A percentile compares a stretch with the other conserved stretches of the same genome.
Conservation (phyloP, 2,113 vertebrate genomes). For the Chaenocephalus aceratus region DNA sequence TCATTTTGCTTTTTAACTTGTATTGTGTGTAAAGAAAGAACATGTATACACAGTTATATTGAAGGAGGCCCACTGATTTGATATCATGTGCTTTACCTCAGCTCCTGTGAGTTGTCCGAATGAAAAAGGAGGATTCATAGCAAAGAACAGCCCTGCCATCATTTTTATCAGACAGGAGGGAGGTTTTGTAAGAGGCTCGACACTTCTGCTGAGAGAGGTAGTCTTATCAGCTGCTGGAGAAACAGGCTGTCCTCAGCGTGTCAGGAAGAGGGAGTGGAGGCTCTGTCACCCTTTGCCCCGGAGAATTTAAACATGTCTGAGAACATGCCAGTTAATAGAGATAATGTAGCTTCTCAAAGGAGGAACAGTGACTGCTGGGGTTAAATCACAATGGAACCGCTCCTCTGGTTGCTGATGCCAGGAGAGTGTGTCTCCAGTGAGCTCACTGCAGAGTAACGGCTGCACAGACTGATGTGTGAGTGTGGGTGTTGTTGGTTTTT, state of each 20-base stretch:
- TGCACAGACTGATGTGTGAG: not conserved
- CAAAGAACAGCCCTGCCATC: constrained; percentile 38
- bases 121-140: constrained; percentile 41
- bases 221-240: constrained; percentile 74
- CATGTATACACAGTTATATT: no score
- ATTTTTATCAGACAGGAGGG: constrained; percentile 57
- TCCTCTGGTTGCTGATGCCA: constrained; percentile 44
- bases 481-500: not conserved
- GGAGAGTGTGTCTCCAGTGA: constrained; percentile 46
- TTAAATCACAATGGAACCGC: constrained; percentile 59
- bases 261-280: constrained; percentile 69
- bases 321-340: constrained; percentile 62
- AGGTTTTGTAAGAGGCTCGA: constrained; percentile 59
- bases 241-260: constrained; percentile 70
- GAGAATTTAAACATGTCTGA: constrained; percentile 76
- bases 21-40: no score
- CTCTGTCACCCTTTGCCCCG: constrained; percentile 68
- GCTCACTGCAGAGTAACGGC: constrained; percentile 64
- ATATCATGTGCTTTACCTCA: not conserved
- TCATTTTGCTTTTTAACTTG: no score
- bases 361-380: constrained; percentile 24
- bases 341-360: constrained; percentile 55
- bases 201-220: constrained; percentile 56
- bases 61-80: constrained; percentile 7
- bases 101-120: constrained; percentile 29